Percentiles rank a stretch among this genome's conserved stretches.
These are phyloP conservation scores for Amphibalanus amphitrite DNA, from an alignment of 1,140 invertebrate genomes.

Conservation along the genomic window DNA sequence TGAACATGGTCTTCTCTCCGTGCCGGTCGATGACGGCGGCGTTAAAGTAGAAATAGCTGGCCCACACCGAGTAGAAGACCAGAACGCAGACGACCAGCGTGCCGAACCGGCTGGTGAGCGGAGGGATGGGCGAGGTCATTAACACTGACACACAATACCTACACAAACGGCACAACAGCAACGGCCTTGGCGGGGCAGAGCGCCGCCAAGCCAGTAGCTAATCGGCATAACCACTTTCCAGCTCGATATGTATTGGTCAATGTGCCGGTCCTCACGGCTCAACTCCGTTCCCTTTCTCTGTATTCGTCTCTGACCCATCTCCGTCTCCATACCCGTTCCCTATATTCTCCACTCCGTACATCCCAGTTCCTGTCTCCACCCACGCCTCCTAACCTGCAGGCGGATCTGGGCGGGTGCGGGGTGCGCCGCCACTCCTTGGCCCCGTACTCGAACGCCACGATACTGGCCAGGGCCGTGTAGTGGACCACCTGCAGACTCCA, in stretches of 20 bases:
- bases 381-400: conserved; percentile 28
- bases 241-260: no score
- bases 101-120: conserved; percentile 21
- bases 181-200: no score
- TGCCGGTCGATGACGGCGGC: conserved; percentile 66
- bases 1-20: conserved; percentile 67
- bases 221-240: no score
- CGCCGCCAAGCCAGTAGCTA: no score
- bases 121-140: neutral
- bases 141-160: no score
- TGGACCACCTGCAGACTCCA: conserved; percentile 13
- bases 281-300: no score
- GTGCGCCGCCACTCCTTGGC: conserved; percentile 57
- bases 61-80: conserved; percentile 54
- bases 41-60: conserved; percentile 72
- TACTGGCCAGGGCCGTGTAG: conserved; percentile 14
- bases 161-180: no score
- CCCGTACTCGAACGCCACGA: conserved; percentile 37
- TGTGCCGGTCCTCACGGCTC: no score
- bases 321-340: no score
- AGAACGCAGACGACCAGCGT: conserved; percentile 38
- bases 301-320: no score
- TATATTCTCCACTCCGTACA: no score
- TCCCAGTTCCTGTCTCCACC: no score
- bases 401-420: conserved; percentile 32